phyloP scores from a whole-genome alignment of 2,888 invertebrate species.

The Papilio elwesi region DNA sequence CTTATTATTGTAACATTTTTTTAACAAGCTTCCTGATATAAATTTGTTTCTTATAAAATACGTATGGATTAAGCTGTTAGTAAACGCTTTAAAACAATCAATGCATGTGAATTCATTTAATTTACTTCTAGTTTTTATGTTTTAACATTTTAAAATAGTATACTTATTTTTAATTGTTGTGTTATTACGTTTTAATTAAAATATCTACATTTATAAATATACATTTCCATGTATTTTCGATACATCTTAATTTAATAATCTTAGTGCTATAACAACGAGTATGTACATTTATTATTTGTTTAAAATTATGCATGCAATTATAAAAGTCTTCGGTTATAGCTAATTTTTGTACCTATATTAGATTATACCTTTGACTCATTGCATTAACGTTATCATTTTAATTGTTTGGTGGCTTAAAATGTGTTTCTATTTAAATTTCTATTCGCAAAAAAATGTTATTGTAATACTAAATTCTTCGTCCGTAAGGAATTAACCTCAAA shows the following conservation, averaged over 20 bases:
- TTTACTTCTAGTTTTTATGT: constrained; percentile 42
- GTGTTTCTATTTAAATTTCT: constrained; percentile 3
- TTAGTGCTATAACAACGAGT: background rate
- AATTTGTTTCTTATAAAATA: constrained; percentile 49
- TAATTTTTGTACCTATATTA: background rate
- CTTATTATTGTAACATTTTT: constrained; percentile 52
- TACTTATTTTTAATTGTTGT: background rate
- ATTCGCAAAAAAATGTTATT: background rate
- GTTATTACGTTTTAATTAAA: background rate
- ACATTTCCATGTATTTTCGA: background rate
- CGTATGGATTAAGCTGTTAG: constrained; percentile 54
- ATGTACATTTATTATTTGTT: background rate
- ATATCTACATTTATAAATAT: constrained; percentile 9
- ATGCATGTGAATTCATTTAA: constrained; percentile 60
- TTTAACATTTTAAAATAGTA: constrained; percentile 39
- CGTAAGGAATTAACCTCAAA: background rate
- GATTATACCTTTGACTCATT: background rate
- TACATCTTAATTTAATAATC: background rate
- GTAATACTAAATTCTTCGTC: background rate
- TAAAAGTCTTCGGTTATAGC: background rate
- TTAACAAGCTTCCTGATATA: constrained; percentile 59
- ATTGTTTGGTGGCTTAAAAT: background rate
- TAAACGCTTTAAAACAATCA: constrained; percentile 57
- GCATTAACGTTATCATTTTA: background rate
- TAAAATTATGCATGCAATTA: background rate